These are phyloP conservation scores for Cataglyphis altisquamis DNA, from an alignment of 2,888 invertebrate genomes.

Conservation along the genomic window DNA sequence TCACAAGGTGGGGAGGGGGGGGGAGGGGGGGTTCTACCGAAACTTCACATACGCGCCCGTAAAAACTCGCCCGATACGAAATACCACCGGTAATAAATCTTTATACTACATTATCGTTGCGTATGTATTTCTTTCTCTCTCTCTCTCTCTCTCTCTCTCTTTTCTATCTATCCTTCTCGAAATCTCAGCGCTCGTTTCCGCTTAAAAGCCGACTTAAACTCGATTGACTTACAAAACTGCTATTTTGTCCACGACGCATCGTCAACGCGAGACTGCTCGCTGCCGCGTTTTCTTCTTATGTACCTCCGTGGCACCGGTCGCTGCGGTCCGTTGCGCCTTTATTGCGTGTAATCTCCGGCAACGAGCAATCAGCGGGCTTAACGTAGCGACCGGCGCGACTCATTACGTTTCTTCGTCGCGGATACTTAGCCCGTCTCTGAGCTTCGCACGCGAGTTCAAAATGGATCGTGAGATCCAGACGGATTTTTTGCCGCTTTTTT, in stretches of 20 bases:
- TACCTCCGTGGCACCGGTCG: neutral
- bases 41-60: slow-evolving; percentile 66
- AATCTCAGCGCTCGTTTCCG: slow-evolving; percentile 31
- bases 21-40: neutral
- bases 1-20: neutral
- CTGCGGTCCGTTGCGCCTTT: slow-evolving; percentile 50
- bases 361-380: slow-evolving; percentile 64
- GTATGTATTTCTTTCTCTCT: slow-evolving; percentile 66
- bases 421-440: slow-evolving; percentile 22
- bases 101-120: slow-evolving; percentile 79
- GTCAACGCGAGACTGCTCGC: neutral
- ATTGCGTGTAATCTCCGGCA: slow-evolving; percentile 65
- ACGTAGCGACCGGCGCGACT: slow-evolving; percentile 53
- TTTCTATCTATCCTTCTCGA: slow-evolving; percentile 36
- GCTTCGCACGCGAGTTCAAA: slow-evolving; percentile 37
- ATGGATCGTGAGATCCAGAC: slow-evolving; percentile 24
- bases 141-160: slow-evolving; percentile 61
- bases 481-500: slow-evolving; percentile 34
- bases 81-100: slow-evolving; percentile 81
- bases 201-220: slow-evolving; percentile 39
- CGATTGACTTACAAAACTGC: slow-evolving; percentile 62
- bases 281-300: slow-evolving; percentile 2
- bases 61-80: slow-evolving; percentile 81
- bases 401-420: slow-evolving; percentile 58
- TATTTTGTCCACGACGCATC: slow-evolving; percentile 32